A percentile compares a stretch with the other conserved stretches of the same genome.
Conservation (phyloP, 2,113 vertebrate genomes). For the Columba livia region DNA sequence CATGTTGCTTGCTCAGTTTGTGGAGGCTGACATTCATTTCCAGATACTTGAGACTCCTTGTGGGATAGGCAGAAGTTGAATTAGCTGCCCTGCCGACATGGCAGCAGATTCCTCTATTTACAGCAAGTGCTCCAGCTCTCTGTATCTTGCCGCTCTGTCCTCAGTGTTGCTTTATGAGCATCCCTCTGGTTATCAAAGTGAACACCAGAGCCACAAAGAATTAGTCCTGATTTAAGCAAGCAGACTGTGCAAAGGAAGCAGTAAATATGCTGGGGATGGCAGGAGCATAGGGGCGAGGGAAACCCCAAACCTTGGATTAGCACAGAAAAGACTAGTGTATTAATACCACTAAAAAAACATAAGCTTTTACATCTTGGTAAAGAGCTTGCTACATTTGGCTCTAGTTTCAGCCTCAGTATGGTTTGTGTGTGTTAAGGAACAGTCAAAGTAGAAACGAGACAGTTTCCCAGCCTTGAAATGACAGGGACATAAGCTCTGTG, state of each 20-base stretch:
- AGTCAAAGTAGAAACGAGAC: background rate
- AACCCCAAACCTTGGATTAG: background rate
- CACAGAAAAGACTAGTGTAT: background rate
- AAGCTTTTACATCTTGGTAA: background rate
- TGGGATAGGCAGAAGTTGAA: background rate
- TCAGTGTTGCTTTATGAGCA: background rate
- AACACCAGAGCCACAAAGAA: background rate
- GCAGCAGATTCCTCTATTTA: background rate
- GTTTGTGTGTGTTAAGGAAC: background rate
- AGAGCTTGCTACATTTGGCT: background rate
- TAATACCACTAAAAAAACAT: background rate
- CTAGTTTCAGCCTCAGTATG: background rate
- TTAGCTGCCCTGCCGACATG: background rate
- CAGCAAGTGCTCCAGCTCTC: background rate
- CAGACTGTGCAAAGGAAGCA: background rate
- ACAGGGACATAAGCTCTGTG: constrained; percentile 11
- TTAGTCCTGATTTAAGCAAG: background rate
- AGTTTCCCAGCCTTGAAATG: constrained; percentile 34
- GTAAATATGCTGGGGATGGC: background rate
- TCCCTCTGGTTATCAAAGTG: background rate
- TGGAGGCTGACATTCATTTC: background rate
- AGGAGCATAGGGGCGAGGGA: background rate
- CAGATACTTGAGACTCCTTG: background rate
- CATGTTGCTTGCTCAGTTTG: background rate
- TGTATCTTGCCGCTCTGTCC: background rate